Percentiles rank a stretch among this genome's conserved stretches.
Evolutionary conservation across 2,888 invertebrate genomes (phyloP).

Genomic region (Odontocolon sp.): DNA sequence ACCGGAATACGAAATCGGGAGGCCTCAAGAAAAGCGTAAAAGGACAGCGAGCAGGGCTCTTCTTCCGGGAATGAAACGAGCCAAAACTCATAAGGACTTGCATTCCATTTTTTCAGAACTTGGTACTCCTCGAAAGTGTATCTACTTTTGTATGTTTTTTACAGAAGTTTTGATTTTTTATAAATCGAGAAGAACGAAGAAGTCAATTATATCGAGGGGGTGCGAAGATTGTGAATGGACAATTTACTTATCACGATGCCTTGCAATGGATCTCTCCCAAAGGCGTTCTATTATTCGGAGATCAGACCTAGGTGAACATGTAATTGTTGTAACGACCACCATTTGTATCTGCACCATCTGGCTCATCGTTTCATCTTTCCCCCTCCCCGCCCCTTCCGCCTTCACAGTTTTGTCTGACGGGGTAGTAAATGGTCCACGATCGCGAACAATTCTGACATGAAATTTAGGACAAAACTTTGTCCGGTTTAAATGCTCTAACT

Average conservation of each 20-base stretch:
- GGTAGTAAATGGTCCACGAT: conserved; percentile 69
- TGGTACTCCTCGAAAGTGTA: neutral
- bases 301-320: conserved; percentile 75
- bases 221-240: neutral
- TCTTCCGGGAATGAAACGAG: conserved; percentile 12
- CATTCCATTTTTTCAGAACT: conserved; percentile 10
- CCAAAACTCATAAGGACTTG: conserved; percentile 9
- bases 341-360: conserved; percentile 77
- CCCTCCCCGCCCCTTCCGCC: conserved; percentile 4
- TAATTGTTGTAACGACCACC: conserved; percentile 77
- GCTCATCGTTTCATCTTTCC: conserved; percentile 65
- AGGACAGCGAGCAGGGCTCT: conserved; percentile 45
- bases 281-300: conserved; percentile 74
- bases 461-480: conserved; percentile 62
- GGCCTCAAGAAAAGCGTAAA: conserved; percentile 38
- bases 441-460: conserved; percentile 21
- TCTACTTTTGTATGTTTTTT: conserved; percentile 2
- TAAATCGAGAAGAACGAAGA: neutral
- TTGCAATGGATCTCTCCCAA: neutral
- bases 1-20: conserved; percentile 78
- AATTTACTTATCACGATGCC: neutral
- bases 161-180: neutral
- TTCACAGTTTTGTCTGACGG: conserved; percentile 39
- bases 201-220: no score
- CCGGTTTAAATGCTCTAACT: conserved; percentile 14